Evolutionary conservation across 2,888 invertebrate genomes (phyloP).

Genomic region (Drosophila emarginata): DNA sequence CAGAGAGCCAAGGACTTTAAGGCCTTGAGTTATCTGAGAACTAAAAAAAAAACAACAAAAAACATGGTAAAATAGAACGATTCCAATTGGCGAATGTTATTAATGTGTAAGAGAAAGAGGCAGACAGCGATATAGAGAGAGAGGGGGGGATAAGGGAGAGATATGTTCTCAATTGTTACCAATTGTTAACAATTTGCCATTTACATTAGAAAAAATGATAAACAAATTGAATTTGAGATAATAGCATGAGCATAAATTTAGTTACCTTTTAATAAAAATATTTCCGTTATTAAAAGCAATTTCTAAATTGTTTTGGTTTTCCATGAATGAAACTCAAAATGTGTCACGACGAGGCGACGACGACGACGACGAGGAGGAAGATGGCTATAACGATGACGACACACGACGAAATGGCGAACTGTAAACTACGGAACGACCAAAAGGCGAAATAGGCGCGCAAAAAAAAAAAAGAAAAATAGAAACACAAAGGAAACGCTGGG

Average conservation of each 20-base stretch:
- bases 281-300: slow-evolving; percentile 82
- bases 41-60: not conserved
- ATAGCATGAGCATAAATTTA: slow-evolving; percentile 32
- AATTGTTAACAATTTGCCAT: slow-evolving; percentile 17
- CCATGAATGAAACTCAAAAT: slow-evolving; percentile 79
- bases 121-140: not conserved
- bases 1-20: slow-evolving; percentile 7
- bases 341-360: slow-evolving; percentile 18
- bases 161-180: not conserved
- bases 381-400: slow-evolving; percentile 7
- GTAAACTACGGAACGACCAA: not conserved
- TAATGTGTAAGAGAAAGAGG: not conserved
- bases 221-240: slow-evolving; percentile 18
- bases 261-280: slow-evolving; percentile 82
- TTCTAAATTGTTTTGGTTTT: slow-evolving; percentile 82
- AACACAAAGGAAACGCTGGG: slow-evolving; percentile 54
- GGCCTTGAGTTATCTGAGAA: not conserved
- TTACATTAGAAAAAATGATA: slow-evolving; percentile 20
- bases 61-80: not conserved
- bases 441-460: slow-evolving; percentile 40
- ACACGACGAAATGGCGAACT: not conserved
- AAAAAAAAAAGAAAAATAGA: not conserved
- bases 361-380: slow-evolving; percentile 15
- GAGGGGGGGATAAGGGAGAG: not conserved
- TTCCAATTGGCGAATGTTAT: not conserved